These are phyloP conservation scores for Deroplatys truncata DNA, from an alignment of 2,888 invertebrate genomes.

Conservation along the genomic window DNA sequence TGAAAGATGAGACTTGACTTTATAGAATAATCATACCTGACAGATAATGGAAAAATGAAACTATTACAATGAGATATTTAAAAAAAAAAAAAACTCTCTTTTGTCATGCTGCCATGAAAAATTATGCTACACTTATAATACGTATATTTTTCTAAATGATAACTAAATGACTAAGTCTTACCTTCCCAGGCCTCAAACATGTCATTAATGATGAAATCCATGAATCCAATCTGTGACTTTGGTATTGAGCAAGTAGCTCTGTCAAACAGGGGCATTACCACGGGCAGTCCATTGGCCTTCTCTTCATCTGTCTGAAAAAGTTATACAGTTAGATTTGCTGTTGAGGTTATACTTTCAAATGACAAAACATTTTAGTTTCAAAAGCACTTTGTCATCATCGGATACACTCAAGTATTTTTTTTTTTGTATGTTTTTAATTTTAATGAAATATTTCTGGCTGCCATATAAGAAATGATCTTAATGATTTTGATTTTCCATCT, in stretches of 20 bases:
- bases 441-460: too few relatives aligned
- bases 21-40: too few relatives aligned
- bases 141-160: background rate
- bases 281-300: constrained; percentile 79
- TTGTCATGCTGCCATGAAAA: too few relatives aligned
- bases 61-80: too few relatives aligned
- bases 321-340: background rate
- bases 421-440: background rate
- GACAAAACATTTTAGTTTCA: background rate
- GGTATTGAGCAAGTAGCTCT: constrained; percentile 92
- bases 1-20: too few relatives aligned
- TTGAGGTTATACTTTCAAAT: too few relatives aligned
- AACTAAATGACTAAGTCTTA: constrained; percentile 45
- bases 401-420: background rate
- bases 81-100: too few relatives aligned
- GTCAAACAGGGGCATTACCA: constrained; percentile 99
- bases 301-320: constrained; percentile 85
- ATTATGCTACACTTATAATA: too few relatives aligned
- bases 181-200: constrained; percentile 98
- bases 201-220: constrained; percentile 95
- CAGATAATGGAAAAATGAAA: too few relatives aligned
- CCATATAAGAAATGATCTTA: too few relatives aligned
- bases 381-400: background rate
- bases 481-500: too few relatives aligned
- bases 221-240: constrained; percentile 95